Evolutionary conservation across 2,113 vertebrate genomes (phyloP).

Genomic region (Corythoichthys intestinalis): DNA sequence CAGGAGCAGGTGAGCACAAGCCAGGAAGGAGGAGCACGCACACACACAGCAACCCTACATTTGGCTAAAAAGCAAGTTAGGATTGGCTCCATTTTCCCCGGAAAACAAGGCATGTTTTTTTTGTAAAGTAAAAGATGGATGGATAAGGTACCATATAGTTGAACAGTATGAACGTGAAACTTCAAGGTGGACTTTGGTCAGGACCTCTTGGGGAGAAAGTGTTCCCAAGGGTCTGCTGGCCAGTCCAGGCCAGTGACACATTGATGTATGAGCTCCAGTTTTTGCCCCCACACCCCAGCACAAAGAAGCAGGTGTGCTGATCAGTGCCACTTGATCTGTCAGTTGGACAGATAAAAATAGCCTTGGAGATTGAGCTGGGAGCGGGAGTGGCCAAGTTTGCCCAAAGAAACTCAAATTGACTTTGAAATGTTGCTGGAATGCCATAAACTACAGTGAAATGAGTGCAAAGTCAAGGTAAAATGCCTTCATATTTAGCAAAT

Average conservation of each 20-base stretch:
- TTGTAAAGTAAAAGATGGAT: not conserved
- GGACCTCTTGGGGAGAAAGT: slow-evolving; percentile 35
- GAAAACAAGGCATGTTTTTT: not conserved
- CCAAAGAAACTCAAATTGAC: slow-evolving; percentile 56
- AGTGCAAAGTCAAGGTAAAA: slow-evolving; percentile 51
- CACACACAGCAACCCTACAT: not conserved
- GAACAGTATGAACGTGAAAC: slow-evolving; percentile 14
- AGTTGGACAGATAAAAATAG: slow-evolving; percentile 70
- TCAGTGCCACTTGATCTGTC: slow-evolving; percentile 69
- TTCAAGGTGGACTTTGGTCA: slow-evolving; percentile 38
- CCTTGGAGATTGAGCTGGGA: slow-evolving; percentile 59
- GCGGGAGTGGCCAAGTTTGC: slow-evolving; percentile 40
- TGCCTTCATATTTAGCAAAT: slow-evolving; percentile 9
- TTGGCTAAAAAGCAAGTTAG: not conserved
- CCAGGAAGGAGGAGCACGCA: not conserved
- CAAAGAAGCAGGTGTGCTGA: slow-evolving; percentile 66
- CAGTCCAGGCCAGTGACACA: slow-evolving; percentile 63
- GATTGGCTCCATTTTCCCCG: not conserved
- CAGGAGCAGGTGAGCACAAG: too few relatives aligned
- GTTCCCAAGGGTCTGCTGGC: slow-evolving; percentile 51
- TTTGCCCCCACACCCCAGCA: slow-evolving; percentile 52
- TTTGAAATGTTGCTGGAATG: slow-evolving; percentile 51
- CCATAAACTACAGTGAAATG: slow-evolving; percentile 42
- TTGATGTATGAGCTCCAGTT: slow-evolving; percentile 73
- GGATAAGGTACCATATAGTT: not conserved